Base-by-base conservation (phyloP, 2,888 invertebrate genomes). In the Nomada hirtipes region DNA sequence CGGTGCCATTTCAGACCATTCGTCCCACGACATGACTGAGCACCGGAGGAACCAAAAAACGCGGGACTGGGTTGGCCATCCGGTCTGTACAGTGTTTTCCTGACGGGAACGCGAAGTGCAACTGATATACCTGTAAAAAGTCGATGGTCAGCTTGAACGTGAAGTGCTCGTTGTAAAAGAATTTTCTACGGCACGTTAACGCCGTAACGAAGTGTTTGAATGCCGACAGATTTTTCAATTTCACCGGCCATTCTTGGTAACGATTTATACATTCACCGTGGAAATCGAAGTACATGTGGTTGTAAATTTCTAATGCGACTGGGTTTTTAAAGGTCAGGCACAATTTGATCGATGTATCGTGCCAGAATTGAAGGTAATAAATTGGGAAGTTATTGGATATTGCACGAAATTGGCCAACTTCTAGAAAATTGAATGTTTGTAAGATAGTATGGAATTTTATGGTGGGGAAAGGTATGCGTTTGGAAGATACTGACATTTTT, bases 121-220 rank as follows among this genome's bases (percentile, higher is more conserved):
- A 64, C 26, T 26, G 64, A 9, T 15, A 15, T 20, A 13, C 26
- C 11, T 29, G 29, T 20, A 47, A 73, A 73, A 73, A 65, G 55
- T 73, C 65, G 29, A 47, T 55, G 73, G 13, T 11, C 23, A 20
- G 23, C 67, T 74, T 57, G 67, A 57, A 47, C 44, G 3, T 15
- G 29, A 50, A 23, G 10, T 47, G 13, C 59, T 23, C 18, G 65
- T 10, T 67, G 47, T 47, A 50, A 74, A 57, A 55, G 15, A 29
- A 55, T 47, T 65, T 65, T 7, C 42, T 26, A 53, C 53, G 23
- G 52, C 10, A 42, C n/a, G 26, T 44, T 44, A 53, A 18, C 36
- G 10, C 13, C 9, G 36, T 11, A 29, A 55, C 13, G 15, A 20
- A 36, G 23, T 36, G 47, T 15, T 53, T 2, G 52, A 23, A n/a